These are phyloP conservation scores for Rhea pennata DNA, from an alignment of 2,113 vertebrate species.

Conservation along the genomic window DNA sequence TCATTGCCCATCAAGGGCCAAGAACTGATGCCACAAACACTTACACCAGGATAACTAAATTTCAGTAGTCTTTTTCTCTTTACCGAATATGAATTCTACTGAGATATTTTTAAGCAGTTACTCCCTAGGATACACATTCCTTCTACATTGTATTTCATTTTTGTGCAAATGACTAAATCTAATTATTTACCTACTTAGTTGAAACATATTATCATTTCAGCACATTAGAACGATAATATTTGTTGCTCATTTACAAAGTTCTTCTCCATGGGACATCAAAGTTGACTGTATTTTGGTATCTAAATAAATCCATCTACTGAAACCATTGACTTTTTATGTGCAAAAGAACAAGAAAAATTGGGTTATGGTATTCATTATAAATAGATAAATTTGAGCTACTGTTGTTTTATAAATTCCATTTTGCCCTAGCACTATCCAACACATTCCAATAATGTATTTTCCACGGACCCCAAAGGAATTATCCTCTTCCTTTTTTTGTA, in stretches of 20 bases:
- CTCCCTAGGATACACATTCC: neutral
- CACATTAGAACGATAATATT: neutral
- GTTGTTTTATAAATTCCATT: neutral
- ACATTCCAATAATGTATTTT: neutral
- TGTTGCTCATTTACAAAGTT: neutral
- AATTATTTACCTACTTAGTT: neutral
- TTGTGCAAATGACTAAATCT: neutral
- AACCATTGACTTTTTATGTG: neutral
- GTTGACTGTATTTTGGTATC: neutral
- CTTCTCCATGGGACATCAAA: neutral
- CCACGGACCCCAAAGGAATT: neutral
- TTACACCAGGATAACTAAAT: neutral
- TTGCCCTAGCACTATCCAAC: neutral
- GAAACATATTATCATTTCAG: neutral
- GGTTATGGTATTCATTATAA: neutral
- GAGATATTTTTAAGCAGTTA: neutral
- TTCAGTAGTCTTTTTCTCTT: neutral
- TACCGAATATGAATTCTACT: neutral
- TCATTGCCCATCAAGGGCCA: neutral
- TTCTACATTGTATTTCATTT: neutral
- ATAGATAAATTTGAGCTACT: neutral
- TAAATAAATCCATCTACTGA: neutral
- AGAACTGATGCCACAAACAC: neutral
- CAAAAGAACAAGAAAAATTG: neutral
- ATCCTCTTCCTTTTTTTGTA: neutral